These are phyloP conservation scores for Hetaerina titia DNA, from an alignment of 2,888 invertebrate species.

Conservation along the genomic window DNA sequence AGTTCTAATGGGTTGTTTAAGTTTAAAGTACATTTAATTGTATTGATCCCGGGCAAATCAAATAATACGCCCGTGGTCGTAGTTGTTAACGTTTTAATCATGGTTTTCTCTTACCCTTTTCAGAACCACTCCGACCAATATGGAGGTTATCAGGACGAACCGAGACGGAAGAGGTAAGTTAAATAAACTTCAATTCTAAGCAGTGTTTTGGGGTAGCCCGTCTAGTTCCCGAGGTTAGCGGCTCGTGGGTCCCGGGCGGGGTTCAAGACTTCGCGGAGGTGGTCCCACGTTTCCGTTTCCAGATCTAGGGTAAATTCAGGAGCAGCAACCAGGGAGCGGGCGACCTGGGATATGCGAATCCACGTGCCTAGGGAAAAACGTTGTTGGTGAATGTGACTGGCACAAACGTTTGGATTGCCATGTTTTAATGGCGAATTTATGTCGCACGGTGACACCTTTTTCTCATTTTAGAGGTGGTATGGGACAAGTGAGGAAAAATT, in stretches of 20 bases:
- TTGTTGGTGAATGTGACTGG: too few species aligned
- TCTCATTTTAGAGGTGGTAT: too few species aligned
- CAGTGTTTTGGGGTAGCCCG: not conserved
- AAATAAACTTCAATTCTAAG: not conserved
- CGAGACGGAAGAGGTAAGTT: constrained; percentile 76
- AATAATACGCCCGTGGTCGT: constrained; percentile 72
- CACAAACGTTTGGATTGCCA: too few species aligned
- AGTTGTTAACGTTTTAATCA: constrained; percentile 72
- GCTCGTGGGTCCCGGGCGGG: not conserved
- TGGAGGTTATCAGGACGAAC: constrained; percentile 77
- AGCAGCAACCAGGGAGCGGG: too few species aligned
- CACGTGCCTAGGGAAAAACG: too few species aligned
- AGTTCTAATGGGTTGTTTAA: too few species aligned
- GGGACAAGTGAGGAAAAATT: too few species aligned
- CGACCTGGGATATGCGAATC: too few species aligned
- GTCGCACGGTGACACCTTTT: too few species aligned
- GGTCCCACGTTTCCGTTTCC: not conserved
- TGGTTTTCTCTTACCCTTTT: constrained; percentile 36
- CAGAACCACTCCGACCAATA: constrained; percentile 75
- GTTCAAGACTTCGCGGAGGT: not conserved
- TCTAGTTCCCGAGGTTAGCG: not conserved
- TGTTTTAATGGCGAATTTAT: too few species aligned
- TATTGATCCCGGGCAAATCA: too few species aligned
- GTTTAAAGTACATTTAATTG: too few species aligned
- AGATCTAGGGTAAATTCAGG: not conserved